These are phyloP conservation scores for Atrina japonica DNA, from an alignment of 2,888 invertebrate genomes.

Conservation along the genomic window DNA sequence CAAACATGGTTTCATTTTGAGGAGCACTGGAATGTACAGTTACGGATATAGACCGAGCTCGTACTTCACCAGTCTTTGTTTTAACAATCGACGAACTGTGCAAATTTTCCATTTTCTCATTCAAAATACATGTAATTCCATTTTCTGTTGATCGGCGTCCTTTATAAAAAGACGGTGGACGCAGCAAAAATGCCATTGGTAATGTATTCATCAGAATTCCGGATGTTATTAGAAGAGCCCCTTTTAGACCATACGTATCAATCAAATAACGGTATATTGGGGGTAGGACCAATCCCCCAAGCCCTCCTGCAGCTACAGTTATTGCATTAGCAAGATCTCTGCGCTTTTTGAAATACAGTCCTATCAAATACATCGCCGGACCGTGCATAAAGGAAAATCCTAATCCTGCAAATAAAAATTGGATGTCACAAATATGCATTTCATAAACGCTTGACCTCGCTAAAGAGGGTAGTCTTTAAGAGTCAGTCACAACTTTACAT, in stretches of 20 bases:
- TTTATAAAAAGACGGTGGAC: constrained; percentile 24
- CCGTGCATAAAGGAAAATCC: constrained; percentile 8
- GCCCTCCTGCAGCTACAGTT: constrained; percentile 12
- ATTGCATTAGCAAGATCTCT: constrained; percentile 21
- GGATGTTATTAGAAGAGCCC: constrained; percentile 20
- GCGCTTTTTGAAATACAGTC: constrained; percentile 23
- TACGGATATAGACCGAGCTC: not conserved
- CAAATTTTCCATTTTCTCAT: no score
- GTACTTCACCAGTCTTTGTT: no score
- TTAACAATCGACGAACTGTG: no score
- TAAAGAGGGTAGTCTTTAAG: no score
- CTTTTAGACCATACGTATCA: constrained; percentile 22
- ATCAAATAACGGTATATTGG: constrained; percentile 27
- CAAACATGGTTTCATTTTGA: not conserved
- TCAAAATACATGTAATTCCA: no score
- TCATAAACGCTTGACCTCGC: no score
- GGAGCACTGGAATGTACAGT: no score
- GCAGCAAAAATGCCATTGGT: constrained; percentile 12
- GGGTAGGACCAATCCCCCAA: constrained; percentile 23
- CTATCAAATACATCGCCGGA: constrained; percentile 18
- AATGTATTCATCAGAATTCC: constrained; percentile 21
- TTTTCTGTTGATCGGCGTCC: no score
- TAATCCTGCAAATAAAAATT: constrained; percentile 20
- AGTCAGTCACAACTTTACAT: no score
- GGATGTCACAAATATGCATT: no score